These are phyloP conservation scores for Punctoribates punctum DNA, from an alignment of 2,888 invertebrate species.

Conservation along the genomic window DNA sequence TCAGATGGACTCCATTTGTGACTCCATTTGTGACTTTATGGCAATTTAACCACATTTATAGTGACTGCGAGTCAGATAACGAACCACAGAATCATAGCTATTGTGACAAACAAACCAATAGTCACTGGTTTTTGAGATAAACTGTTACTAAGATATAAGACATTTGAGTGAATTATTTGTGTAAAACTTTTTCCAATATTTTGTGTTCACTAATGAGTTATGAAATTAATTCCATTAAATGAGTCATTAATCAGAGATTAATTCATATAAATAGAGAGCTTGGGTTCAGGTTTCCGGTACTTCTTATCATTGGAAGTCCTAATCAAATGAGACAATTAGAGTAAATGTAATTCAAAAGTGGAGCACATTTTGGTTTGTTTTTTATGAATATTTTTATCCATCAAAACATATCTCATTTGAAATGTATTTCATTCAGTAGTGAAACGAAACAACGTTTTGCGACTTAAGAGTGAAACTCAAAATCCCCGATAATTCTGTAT, in stretches of 20 bases:
- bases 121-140: not conserved
- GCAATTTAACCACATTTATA: not conserved
- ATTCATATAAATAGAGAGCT: too few relatives aligned
- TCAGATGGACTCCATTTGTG: too few relatives aligned
- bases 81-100: not conserved
- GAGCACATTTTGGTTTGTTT: not conserved
- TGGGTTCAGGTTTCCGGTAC: not conserved
- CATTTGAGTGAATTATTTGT: not conserved
- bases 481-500: not conserved
- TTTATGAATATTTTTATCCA: too few relatives aligned
- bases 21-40: not conserved
- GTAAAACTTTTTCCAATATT: too few relatives aligned
- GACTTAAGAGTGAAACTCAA: too few relatives aligned
- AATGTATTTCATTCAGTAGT: too few relatives aligned
- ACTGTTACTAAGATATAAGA: not conserved
- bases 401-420: too few relatives aligned
- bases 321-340: not conserved
- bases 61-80: not conserved
- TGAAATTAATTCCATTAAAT: not conserved
- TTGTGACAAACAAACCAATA: not conserved
- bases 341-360: not conserved
- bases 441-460: too few relatives aligned
- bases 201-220: not conserved
- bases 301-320: not conserved
- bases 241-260: too few relatives aligned